Evolutionary conservation across 35 echinoderm and acorn worm genomes (phyloP).

Genomic region (Patiria miniata): DNA sequence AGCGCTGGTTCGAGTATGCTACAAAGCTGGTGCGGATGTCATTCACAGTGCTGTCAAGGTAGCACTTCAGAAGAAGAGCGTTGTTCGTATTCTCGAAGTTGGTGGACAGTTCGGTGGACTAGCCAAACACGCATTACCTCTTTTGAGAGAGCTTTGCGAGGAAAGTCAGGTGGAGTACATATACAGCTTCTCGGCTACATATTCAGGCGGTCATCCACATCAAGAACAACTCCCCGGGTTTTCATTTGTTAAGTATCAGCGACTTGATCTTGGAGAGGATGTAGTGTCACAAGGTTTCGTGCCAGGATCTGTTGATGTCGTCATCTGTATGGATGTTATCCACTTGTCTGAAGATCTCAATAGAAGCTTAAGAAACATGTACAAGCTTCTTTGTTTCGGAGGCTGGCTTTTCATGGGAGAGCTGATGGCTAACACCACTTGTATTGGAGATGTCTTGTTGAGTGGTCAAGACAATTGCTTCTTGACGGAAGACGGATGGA

Average conservation of each 20-base stretch:
- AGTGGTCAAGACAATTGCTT: conserved; percentile 71
- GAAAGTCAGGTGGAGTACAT: conserved; percentile 81
- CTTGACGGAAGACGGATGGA: conserved; percentile 54
- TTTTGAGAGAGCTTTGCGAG: conserved; percentile 53
- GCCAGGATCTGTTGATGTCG: conserved; percentile 67
- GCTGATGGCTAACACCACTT: conserved; percentile 50
- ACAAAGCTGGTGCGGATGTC: conserved; percentile 68
- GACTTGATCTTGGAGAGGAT: conserved; percentile 82
- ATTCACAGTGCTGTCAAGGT: conserved; percentile 60
- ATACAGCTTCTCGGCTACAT: conserved; percentile 55
- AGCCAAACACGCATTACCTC: conserved; percentile 61
- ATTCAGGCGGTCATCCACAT: conserved; percentile 76
- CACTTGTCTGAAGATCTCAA: conserved; percentile 69
- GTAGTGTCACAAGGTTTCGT: conserved; percentile 75
- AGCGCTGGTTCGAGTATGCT: conserved; percentile 38
- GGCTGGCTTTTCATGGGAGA: conserved; percentile 78
- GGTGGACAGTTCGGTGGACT: conserved; percentile 78
- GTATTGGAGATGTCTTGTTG: conserved; percentile 70
- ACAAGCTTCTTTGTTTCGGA: conserved; percentile 69
- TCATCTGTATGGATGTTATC: conserved; percentile 81
- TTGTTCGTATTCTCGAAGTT: conserved; percentile 79
- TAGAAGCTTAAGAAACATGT: conserved; percentile 60
- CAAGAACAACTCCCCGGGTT: conserved; percentile 44
- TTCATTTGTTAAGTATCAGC: conserved; percentile 84
- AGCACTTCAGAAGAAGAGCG: conserved; percentile 60